Conservation (phyloP, 2,888 invertebrate genomes). For the Andrena bicolor region DNA sequence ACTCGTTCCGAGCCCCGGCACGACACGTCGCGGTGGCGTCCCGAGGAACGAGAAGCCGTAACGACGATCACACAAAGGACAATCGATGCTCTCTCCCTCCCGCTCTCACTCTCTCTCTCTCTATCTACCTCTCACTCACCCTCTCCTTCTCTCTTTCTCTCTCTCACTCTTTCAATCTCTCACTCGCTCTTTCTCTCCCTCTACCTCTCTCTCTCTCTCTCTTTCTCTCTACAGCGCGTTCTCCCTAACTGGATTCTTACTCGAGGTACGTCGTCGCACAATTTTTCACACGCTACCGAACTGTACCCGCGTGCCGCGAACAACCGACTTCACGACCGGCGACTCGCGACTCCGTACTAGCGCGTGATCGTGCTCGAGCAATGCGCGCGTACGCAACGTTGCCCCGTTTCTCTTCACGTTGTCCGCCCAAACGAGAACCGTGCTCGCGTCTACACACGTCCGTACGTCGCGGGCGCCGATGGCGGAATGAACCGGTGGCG, state of each 20-base stretch:
- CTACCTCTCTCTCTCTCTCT: conserved; percentile 16
- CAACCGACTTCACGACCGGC: conserved; percentile 5
- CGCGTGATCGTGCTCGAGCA: background rate
- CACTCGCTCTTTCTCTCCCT: conserved; percentile 11
- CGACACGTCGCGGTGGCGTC: conserved; percentile 61
- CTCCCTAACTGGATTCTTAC: conserved; percentile 16
- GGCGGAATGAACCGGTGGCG: conserved; percentile 82
- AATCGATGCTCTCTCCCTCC: conserved; percentile 50
- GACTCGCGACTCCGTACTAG: background rate
- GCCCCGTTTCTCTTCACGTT: conserved; percentile 48
- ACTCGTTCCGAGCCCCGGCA: conserved; percentile 48
- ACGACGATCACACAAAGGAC: conserved; percentile 66
- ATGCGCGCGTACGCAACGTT: conserved; percentile 13
- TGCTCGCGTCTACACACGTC: conserved; percentile 71
- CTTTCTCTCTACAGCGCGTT: background rate
- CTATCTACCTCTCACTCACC: conserved; percentile 26
- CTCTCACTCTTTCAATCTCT: conserved; percentile 23
- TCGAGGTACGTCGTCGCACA: conserved; percentile 17
- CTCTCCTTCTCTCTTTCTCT: conserved; percentile 33
- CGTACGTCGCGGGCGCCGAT: conserved; percentile 79
- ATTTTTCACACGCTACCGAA: conserved; percentile 27
- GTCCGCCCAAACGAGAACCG: conserved; percentile 64
- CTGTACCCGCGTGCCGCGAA: conserved; percentile 7
- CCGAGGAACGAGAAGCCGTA: conserved; percentile 58
- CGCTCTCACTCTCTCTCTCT: conserved; percentile 36